These are phyloP conservation scores for Mylabris phalerata DNA, from an alignment of 1,140 invertebrate genomes.

Conservation along the genomic window DNA sequence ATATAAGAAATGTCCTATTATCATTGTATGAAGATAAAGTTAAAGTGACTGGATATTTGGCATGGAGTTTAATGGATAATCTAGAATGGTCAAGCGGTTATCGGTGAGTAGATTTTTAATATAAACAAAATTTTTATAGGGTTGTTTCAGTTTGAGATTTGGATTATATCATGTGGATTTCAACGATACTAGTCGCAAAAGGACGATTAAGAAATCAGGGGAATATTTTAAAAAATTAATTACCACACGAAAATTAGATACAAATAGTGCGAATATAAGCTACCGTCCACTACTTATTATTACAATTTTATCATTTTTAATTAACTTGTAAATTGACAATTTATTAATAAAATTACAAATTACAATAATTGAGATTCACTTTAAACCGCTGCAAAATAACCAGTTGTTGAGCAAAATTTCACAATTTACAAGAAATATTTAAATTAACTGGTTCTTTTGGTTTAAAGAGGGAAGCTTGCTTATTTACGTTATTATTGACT, in stretches of 20 bases:
- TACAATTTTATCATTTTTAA: no score
- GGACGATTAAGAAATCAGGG: constrained; percentile 42
- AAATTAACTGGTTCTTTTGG: no score
- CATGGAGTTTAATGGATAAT: constrained; percentile 72
- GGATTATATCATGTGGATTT: constrained; percentile 72
- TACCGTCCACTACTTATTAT: no score
- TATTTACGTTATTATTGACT: no score
- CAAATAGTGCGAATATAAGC: no score
- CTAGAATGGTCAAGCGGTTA: constrained; percentile 67
- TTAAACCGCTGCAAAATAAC: no score
- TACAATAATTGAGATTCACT: no score
- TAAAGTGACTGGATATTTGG: constrained; percentile 63
- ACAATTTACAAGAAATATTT: no score
- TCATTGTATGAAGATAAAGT: constrained; percentile 59
- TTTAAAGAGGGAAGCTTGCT: no score
- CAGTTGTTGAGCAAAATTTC: no score
- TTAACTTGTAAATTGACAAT: no score
- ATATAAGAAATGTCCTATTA: constrained; percentile 58
- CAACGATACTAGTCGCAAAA: constrained; percentile 51
- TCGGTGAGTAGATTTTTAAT: constrained; percentile 42
- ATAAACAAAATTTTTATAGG: constrained; percentile 40
- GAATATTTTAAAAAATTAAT: constrained; percentile 21
- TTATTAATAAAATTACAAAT: no score
- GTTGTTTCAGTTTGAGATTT: constrained; percentile 56
- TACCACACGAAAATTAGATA: constrained; percentile 7